Evolutionary conservation across 2,888 invertebrate genomes (phyloP), one percentile per base, ranked within the genome.

Genomic region (Eustalomyia histrio): DNA sequence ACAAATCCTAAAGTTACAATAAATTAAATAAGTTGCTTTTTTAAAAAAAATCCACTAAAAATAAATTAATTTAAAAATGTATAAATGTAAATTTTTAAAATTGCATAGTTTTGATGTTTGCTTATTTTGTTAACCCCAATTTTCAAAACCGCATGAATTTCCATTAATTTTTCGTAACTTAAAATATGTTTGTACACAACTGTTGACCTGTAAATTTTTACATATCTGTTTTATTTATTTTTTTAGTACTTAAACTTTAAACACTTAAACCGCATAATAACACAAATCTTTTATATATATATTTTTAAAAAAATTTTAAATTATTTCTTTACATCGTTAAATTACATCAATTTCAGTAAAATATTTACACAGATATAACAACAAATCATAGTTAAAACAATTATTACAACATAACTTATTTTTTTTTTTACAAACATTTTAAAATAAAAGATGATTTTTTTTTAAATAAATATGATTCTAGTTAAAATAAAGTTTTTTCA

Each of bases 181-280:
- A 35, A 58, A 33, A 57, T 10, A 43, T 33, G 14, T 12, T 16
- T 43, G 17, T 47, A 55, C 71, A 65, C 50, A 29, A 12, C 16
- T 61, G n/a, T 33, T 67, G 14, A 12, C 6, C 39, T 39, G 14
- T 39, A 39, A 39, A 47, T 5, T 14, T 14, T 47, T 47, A 14
- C 14, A 43, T 14, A 4, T 14, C 43, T 2, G 12, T 24, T 57
- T 57, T 57, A 24, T 29, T 21, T n/a, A n/a, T n/a, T n/a, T n/a
- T 24, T 21, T 21, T 21, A 21, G n/a, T 24, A 29, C 35, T 57
- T 7, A 47, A 29, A 69, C 50, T 55, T 17, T 18, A 71, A 81
- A 81, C 81, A 81, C 81, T 81, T 81, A 81, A 81, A 75, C 81
- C 81, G 81, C 81, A 74, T 81, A 78, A 12, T 58, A 78, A 81